Evolutionary conservation across 1,140 invertebrate genomes (phyloP), one percentile per base, ranked within the genome.

Genomic region (Panulirus ornatus): DNA sequence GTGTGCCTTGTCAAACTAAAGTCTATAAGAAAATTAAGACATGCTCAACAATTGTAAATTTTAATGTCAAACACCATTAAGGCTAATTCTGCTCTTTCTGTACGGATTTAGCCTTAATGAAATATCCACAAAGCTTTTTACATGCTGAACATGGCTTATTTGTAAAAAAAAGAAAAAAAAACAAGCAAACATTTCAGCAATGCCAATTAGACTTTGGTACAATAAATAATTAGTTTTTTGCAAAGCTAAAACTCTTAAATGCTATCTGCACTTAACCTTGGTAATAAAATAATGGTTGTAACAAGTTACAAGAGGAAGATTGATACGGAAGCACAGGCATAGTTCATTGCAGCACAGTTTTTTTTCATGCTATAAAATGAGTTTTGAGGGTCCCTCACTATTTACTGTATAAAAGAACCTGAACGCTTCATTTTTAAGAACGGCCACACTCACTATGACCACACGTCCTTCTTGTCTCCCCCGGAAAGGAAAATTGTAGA

Each of bases 221-320:
- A 40, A 66, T 83, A 83, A 83, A 83, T 83, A 83, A 30, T 44
- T 36, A 71, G 27, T 27, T 44, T 71, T 87, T 78, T 54, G 75
- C 76, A 76, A 87, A 87, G 75, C 85, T 87, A 87, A 87, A 87
- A 87, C 54, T 87, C 85, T 82, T 82, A 71, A 82, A 82, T 51
- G 66, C 38, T 54, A 75, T 51, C 76, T 82, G 66, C 78, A 82
- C 78, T 51, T 82, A 82, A 82, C 27, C 66, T 71, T 71, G 51
- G 58, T 88, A 82, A 88, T 82, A 88, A 88, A 70, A 82, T 88
- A 88, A 73, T 70, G 66, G 58, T 27, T 88, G 78, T 81, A 44
- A 81, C 70, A 87, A 87, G 51, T 75, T 34, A n/a, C 63, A 81
- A 63, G 70, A 51, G 78, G 86, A 82, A 82, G 76, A 82, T 81